phyloP scores from a whole-genome alignment of 2,888 invertebrate genomes.

The Polydesmus complanatus region DNA sequence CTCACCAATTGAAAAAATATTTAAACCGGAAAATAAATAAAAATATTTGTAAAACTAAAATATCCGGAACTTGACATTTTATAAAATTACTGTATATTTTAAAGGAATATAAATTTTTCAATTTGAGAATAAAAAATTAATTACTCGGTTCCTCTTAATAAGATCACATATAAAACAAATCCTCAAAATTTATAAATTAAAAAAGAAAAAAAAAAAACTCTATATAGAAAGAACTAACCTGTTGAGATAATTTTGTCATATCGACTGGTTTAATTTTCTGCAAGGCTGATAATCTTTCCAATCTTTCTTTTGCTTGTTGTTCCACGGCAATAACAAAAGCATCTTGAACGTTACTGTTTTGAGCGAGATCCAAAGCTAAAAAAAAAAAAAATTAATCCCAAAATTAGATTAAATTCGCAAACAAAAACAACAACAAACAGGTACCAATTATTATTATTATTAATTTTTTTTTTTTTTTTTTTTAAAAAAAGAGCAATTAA shows the following conservation, averaged over 20 bases:
- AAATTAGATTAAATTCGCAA: background rate
- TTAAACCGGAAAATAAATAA: too few relatives aligned
- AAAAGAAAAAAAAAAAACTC: background rate
- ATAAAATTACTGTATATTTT: too few relatives aligned
- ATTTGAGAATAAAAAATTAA: background rate
- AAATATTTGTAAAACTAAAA: too few relatives aligned
- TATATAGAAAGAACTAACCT: conserved; percentile 41
- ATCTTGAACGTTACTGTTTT: conserved; percentile 75
- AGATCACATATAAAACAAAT: background rate
- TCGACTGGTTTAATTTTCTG: conserved; percentile 85
- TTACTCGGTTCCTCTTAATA: background rate
- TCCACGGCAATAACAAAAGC: conserved; percentile 97
- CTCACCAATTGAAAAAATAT: too few relatives aligned
- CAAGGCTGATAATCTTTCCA: conserved; percentile 81
- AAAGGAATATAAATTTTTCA: background rate
- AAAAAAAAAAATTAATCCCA: conserved; percentile 25
- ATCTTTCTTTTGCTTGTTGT: conserved; percentile 77
- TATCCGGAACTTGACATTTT: too few relatives aligned
- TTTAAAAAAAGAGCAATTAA: too few relatives aligned
- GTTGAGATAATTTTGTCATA: conserved; percentile 76
- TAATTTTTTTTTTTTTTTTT: too few relatives aligned
- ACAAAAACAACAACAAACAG: background rate
- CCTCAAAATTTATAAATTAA: conserved; percentile 19
- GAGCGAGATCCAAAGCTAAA: conserved; percentile 69
- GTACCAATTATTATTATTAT: too few relatives aligned